Evolutionary conservation across 2,113 vertebrate genomes (phyloP).

Genomic region (Ptyas mucosa): DNA sequence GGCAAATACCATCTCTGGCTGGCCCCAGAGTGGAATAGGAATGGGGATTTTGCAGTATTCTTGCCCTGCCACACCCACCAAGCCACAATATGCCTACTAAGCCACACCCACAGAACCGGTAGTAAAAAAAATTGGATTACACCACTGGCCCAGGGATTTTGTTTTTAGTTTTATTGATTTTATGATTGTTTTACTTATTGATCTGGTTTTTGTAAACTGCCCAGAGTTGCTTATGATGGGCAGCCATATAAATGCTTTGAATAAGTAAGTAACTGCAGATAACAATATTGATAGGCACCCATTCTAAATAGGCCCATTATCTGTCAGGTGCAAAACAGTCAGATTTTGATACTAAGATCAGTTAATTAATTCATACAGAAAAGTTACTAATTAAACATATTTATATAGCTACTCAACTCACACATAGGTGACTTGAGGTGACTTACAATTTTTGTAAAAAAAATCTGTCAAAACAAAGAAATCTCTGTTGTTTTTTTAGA

Average conservation of each 20-base stretch:
- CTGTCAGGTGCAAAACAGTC: not conserved
- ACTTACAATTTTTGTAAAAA: not conserved
- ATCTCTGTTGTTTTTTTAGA: conserved; percentile 65
- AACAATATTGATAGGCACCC: not conserved
- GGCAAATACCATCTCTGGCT: too few relatives aligned
- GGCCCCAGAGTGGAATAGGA: too few relatives aligned
- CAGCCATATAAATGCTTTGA: not conserved
- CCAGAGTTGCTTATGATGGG: not conserved
- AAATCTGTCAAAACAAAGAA: too few relatives aligned
- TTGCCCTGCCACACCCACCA: too few relatives aligned
- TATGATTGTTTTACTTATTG: not conserved
- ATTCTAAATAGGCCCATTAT: not conserved
- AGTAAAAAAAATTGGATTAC: too few relatives aligned
- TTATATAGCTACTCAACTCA: not conserved
- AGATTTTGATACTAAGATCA: not conserved
- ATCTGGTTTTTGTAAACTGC: not conserved
- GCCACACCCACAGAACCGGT: too few relatives aligned
- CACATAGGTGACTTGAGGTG: not conserved
- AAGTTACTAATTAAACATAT: not conserved
- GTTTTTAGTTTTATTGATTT: not conserved
- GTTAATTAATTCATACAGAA: not conserved
- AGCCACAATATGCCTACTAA: too few relatives aligned
- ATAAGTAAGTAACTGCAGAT: not conserved
- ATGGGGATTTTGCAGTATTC: too few relatives aligned
- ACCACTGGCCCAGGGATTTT: not conserved